Evolutionary conservation across 1,140 invertebrate species (phyloP).

Genomic region (Grapholita molesta): DNA sequence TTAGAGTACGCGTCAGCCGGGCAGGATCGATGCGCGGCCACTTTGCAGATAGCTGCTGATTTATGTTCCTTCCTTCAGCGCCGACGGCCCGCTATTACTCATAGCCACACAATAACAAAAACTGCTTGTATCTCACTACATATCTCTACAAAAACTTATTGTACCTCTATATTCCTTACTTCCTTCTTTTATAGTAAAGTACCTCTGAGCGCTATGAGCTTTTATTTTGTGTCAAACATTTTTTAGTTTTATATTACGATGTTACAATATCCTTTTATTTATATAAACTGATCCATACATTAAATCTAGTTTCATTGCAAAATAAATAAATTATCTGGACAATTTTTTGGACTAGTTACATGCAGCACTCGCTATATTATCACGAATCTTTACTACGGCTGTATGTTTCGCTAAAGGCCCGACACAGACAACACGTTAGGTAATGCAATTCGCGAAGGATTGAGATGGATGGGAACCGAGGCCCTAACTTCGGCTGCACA

Average conservation of each 20-base stretch:
- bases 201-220: too few species aligned
- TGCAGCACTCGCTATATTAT: background rate
- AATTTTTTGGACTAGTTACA: too few species aligned
- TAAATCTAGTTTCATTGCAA: too few species aligned
- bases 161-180: background rate
- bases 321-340: too few species aligned
- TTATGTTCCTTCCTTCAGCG: slow-evolving; percentile 10
- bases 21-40: background rate
- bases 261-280: too few species aligned
- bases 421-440: background rate
- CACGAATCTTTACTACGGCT: background rate
- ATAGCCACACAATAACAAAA: slow-evolving; percentile 14
- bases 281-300: too few species aligned
- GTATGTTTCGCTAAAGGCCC: background rate
- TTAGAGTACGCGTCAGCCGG: background rate
- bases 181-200: too few species aligned
- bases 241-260: too few species aligned
- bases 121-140: background rate
- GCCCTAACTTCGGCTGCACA: background rate
- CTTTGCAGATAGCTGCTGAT: slow-evolving; percentile 9
- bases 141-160: background rate
- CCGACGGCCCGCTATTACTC: background rate
- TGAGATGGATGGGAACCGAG: background rate
- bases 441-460: background rate
- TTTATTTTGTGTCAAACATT: background rate